phyloP scores from a whole-genome alignment of 2,888 invertebrate species.

The Ecdyonurus torrentis region DNA sequence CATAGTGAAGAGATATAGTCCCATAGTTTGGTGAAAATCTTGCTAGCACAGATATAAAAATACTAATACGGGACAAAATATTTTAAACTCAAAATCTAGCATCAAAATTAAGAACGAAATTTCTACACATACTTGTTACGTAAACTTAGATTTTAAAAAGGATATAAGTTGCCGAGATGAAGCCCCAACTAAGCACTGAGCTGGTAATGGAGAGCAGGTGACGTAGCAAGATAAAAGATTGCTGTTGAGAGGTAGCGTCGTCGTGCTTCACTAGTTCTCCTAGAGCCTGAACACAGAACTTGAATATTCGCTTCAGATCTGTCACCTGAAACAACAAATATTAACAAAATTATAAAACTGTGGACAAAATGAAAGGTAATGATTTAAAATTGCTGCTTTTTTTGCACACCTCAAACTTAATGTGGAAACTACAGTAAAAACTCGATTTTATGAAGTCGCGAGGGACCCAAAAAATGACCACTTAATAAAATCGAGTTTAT shows the following conservation, averaged over 20 bases:
- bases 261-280: constrained; percentile 37
- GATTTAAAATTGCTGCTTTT: not conserved
- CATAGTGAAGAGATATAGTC: too few species aligned
- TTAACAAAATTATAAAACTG: not conserved
- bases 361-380: not conserved
- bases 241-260: constrained; percentile 29
- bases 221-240: constrained; percentile 42
- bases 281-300: constrained; percentile 46
- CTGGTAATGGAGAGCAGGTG: constrained; percentile 62
- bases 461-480: too few species aligned
- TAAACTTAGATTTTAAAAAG: too few species aligned
- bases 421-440: not conserved
- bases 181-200: constrained; percentile 66
- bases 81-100: too few species aligned
- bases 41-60: too few species aligned
- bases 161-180: constrained; percentile 42
- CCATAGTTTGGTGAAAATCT: too few species aligned
- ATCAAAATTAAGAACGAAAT: too few species aligned
- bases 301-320: constrained; percentile 65
- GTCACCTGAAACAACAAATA: constrained; percentile 27
- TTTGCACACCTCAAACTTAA: too few species aligned
- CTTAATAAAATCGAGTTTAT: not conserved
- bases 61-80: too few species aligned
- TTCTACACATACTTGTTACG: too few species aligned
- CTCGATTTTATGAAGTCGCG: too few species aligned